Evolutionary conservation across 1,140 invertebrate species (phyloP).

Genomic region (Rhopalosiphum maidis): DNA sequence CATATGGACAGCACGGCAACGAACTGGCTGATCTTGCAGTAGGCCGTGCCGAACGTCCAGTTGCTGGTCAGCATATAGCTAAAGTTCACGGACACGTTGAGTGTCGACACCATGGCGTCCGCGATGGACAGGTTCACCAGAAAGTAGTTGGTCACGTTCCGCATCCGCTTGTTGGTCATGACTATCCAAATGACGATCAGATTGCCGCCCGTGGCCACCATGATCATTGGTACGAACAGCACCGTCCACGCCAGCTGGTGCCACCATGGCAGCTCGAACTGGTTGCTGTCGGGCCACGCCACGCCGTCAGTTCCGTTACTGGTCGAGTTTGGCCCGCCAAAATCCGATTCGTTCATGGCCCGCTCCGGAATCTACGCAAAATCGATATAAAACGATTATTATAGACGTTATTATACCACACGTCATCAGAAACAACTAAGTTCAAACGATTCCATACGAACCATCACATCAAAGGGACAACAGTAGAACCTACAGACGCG

Average conservation of each 20-base stretch:
- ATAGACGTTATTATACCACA: background rate
- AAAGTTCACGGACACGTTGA: slow-evolving; percentile 94
- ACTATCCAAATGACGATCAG: slow-evolving; percentile 96
- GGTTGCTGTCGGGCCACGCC: slow-evolving; percentile 59
- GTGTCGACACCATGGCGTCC: slow-evolving; percentile 87
- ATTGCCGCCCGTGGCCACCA: slow-evolving; percentile 91
- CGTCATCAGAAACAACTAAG: background rate
- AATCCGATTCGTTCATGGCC: slow-evolving; percentile 21
- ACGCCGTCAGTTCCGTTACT: slow-evolving; percentile 46
- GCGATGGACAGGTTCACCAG: slow-evolving; percentile 92
- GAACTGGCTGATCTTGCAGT: slow-evolving; percentile 95
- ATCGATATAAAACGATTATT: background rate
- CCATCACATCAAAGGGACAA: too few species aligned
- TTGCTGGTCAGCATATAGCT: slow-evolving; percentile 89
- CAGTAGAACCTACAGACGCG: too few species aligned
- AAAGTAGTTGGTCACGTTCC: slow-evolving; percentile 95
- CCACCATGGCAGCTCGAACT: slow-evolving; percentile 83
- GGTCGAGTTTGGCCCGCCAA: background rate
- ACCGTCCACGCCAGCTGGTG: slow-evolving; percentile 84
- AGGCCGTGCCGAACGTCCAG: slow-evolving; percentile 92
- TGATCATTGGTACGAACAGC: slow-evolving; percentile 85
- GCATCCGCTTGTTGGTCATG: slow-evolving; percentile 86
- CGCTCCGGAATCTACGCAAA: background rate
- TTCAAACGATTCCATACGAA: background rate
- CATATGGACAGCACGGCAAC: slow-evolving; percentile 89